Conservation (phyloP, 2,113 vertebrate genomes). For the Otus sunia region DNA sequence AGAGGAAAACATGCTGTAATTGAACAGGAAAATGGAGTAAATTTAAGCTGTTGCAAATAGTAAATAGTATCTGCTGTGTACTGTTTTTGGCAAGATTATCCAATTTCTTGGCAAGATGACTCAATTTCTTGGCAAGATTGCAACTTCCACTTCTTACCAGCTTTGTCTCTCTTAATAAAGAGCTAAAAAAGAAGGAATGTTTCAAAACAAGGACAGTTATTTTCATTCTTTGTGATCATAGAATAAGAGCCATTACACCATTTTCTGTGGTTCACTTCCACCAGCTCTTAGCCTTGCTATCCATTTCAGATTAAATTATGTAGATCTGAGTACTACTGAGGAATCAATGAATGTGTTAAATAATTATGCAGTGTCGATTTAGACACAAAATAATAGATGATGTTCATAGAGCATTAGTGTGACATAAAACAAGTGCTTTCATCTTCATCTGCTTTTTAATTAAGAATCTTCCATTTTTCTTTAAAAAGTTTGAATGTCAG, state of each 20-base stretch:
- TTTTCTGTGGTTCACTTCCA: neutral
- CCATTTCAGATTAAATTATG: neutral
- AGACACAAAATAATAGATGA: neutral
- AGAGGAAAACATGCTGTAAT: neutral
- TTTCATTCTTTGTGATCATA: neutral
- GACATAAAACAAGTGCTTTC: neutral
- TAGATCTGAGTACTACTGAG: neutral
- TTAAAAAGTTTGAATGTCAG: neutral
- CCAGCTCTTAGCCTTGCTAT: neutral
- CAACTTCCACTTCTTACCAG: neutral
- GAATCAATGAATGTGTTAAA: neutral
- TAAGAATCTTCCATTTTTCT: neutral
- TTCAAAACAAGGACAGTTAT: neutral
- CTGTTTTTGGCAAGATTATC: neutral
- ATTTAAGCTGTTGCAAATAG: neutral
- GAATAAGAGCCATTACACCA: neutral
- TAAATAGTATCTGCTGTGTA: neutral
- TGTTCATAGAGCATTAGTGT: rapidly evolving
- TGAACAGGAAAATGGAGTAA: neutral
- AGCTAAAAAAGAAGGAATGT: neutral
- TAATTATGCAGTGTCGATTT: neutral
- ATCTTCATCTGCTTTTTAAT: neutral
- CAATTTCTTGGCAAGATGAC: neutral
- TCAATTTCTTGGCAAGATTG: neutral
- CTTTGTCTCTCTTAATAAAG: neutral